Conservation (phyloP, 2,888 invertebrate genomes). For the Acanthopleura granulata region DNA sequence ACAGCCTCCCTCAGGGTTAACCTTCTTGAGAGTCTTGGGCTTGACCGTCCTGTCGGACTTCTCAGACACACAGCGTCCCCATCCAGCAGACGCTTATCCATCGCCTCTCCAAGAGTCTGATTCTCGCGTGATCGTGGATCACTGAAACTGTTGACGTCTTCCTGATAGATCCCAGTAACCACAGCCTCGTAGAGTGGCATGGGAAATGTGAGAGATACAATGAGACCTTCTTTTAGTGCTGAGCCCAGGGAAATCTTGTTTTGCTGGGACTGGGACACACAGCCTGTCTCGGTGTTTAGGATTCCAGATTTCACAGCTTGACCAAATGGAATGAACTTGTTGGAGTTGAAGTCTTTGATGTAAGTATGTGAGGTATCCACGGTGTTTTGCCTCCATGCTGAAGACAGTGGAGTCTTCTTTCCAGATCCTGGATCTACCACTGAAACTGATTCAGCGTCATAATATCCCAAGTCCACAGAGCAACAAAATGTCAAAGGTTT, state of each 20-base stretch:
- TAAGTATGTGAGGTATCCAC: slow-evolving; percentile 17
- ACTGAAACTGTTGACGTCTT: neutral
- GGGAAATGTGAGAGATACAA: slow-evolving; percentile 7
- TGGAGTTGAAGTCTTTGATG: slow-evolving; percentile 18
- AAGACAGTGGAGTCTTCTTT: slow-evolving; percentile 34
- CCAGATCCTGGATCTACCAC: slow-evolving; percentile 57
- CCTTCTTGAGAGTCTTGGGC: slow-evolving; percentile 15
- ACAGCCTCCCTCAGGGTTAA: slow-evolving; percentile 39
- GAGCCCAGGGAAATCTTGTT: neutral
- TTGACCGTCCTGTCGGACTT: neutral
- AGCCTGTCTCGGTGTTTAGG: neutral
- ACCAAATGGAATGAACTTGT: slow-evolving; percentile 13
- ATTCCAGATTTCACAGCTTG: slow-evolving; percentile 17
- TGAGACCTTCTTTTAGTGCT: slow-evolving; percentile 14
- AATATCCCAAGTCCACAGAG: slow-evolving; percentile 67
- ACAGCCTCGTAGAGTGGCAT: slow-evolving; percentile 33
- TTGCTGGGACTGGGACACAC: neutral
- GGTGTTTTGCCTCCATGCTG: slow-evolving; percentile 15
- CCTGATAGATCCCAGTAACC: slow-evolving; percentile 26
- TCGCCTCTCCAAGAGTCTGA: slow-evolving; percentile 1
- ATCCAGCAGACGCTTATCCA: slow-evolving; percentile 11
- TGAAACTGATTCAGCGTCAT: slow-evolving; percentile 67
- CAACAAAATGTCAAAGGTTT: slow-evolving; percentile 56
- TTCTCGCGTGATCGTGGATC: slow-evolving; percentile 7
- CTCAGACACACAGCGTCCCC: slow-evolving; percentile 15